Evolutionary conservation across 2,888 invertebrate species (phyloP), one percentile per base, ranked within the genome.

Genomic region (Heteropelma amictum): DNA sequence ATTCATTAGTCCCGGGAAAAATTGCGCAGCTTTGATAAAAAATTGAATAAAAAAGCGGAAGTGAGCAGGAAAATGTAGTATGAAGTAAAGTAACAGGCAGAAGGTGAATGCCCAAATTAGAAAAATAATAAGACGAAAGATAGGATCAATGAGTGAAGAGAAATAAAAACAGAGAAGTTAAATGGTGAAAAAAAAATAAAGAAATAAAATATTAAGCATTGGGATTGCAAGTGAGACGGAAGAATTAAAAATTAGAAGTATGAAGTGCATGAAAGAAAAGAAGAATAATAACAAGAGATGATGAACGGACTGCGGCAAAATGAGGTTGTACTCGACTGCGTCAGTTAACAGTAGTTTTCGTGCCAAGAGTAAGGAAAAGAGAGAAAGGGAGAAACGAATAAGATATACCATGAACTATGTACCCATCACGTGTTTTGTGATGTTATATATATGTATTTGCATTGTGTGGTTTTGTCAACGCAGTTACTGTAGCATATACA

Each of bases 321-420:
- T 19, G 53, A 28, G 65, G 14, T 38, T 53, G 30, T 26, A 21
- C 14, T 26, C 21, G 47, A 56, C 40, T n/a, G n/a, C n/a, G n/a
- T 40, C 56, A 56, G 38, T 49, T 47, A 56, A 56, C 35, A 63
- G 45, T 67, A 28, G 63, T 61, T 72, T 54, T 67, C 67, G 54
- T 54, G 23, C 8, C 33, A n/a, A 53, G 40, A 40, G 5, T 6
- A 17, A 6, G 56, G 8, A 21, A 26, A 30, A 19, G 12, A 6
- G 12, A 12, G 28, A 19, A 23, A 21, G 21, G 5, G 45, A 42
- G 12, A 10, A 21, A 21, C 33, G 73, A 63, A 56, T 23, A 58
- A 68, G 63, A 68, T 30, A 40, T 33, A 68, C 40, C 23, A 10
- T 40, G 53, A 42, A 56, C 61, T 19, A 72, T 68, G 63, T 68